These are phyloP conservation scores for Sesamia nonagrioides DNA, from an alignment of 1,140 invertebrate genomes.

Conservation along the genomic window DNA sequence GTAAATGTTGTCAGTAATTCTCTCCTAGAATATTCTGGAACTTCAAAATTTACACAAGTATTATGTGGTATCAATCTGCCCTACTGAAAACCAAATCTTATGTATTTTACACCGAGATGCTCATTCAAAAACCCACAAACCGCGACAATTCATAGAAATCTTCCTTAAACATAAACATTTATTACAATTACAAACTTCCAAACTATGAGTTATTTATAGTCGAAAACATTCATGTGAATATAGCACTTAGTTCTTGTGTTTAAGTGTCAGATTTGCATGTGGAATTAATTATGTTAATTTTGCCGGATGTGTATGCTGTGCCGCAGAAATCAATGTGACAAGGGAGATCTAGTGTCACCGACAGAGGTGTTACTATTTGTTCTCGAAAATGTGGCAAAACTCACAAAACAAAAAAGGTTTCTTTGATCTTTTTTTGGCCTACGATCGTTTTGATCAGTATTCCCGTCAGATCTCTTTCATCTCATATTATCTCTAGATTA, in stretches of 20 bases:
- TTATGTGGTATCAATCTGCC: neutral
- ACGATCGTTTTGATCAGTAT: too few relatives aligned
- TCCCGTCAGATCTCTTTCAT: too few relatives aligned
- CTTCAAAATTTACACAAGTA: neutral
- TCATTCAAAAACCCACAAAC: neutral
- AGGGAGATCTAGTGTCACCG: neutral
- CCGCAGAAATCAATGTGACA: slow-evolving; percentile 25
- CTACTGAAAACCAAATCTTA: neutral
- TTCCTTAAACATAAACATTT: slow-evolving; percentile 13
- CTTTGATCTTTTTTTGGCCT: too few relatives aligned
- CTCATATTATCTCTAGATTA: too few relatives aligned
- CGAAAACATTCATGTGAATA: neutral
- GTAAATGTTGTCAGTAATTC: too few relatives aligned
- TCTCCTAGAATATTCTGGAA: neutral
- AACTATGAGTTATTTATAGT: neutral
- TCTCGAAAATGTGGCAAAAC: neutral
- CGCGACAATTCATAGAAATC: slow-evolving; percentile 2
- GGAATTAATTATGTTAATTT: slow-evolving; percentile 31
- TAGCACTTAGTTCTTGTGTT: neutral
- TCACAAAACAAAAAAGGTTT: too few relatives aligned
- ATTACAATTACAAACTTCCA: neutral
- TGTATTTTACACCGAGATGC: neutral
- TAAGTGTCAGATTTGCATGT: slow-evolving; percentile 9
- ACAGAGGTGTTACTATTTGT: slow-evolving; percentile 12
- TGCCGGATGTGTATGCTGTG: neutral